Evolutionary conservation across 2,113 vertebrate genomes (phyloP).

Genomic region (Silurus glanis): DNA sequence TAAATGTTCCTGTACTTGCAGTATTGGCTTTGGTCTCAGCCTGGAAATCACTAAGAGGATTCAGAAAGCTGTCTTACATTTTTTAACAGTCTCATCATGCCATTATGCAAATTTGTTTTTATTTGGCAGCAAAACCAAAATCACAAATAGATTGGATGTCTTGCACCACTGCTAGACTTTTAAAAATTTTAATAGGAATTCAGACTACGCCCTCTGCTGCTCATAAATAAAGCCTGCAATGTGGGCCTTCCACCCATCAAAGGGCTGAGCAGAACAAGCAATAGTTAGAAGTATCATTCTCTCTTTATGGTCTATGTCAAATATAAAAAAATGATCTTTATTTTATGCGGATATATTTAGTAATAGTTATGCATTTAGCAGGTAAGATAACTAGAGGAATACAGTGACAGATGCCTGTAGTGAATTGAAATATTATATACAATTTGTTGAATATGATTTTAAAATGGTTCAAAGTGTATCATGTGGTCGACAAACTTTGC

Average conservation of each 20-base stretch:
- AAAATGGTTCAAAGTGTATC: background rate
- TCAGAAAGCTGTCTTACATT: background rate
- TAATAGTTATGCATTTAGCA: background rate
- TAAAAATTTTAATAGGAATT: background rate
- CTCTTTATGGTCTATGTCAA: background rate
- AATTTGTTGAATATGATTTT: too few species aligned
- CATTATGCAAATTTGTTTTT: background rate
- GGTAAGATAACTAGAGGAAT: background rate
- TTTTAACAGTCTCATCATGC: background rate
- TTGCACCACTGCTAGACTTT: background rate
- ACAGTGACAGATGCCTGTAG: background rate
- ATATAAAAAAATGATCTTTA: background rate
- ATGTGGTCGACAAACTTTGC: background rate
- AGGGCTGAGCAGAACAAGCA: background rate
- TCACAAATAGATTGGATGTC: background rate
- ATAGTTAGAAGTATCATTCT: background rate
- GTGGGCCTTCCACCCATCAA: background rate
- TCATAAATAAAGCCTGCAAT: conserved; percentile 1
- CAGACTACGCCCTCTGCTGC: conserved; percentile 33
- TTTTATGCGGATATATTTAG: background rate
- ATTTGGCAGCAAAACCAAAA: background rate
- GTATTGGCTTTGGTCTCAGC: background rate
- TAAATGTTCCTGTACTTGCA: too few species aligned
- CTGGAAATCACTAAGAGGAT: background rate
- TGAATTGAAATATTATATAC: background rate